phyloP scores from a whole-genome alignment of 2,797 vertebrate genomes.

The Amblyopsis hoosieri region DNA sequence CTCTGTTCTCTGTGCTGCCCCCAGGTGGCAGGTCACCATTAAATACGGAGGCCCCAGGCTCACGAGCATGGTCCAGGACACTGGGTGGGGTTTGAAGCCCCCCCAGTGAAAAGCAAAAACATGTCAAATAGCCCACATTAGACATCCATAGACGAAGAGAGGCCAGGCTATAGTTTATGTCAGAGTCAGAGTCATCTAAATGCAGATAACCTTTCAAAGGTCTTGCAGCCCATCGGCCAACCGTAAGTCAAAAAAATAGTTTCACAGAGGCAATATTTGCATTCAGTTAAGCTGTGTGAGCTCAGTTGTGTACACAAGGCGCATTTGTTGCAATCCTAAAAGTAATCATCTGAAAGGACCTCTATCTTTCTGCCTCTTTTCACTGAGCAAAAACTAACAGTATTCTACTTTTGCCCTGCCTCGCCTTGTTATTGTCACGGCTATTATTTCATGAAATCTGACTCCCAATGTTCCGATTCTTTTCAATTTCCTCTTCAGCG shows the following conservation, averaged over 20 bases:
- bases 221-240: conserved; percentile 19
- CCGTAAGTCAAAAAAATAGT: conserved; percentile 42
- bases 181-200: conserved; percentile 42
- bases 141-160: conserved; percentile 44
- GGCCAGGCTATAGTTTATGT: conserved; percentile 17
- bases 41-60: conserved; percentile 57
- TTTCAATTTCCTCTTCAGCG: conserved; percentile 89
- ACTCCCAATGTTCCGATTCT: conserved; percentile 86
- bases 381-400: conserved; percentile 69
- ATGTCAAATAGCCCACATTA: conserved; percentile 24
- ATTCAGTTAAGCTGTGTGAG: conserved; percentile 42
- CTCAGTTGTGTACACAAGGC: conserved; percentile 70
- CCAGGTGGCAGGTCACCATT: conserved; percentile 56
- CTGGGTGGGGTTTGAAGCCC: conserved; percentile 53
- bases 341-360: conserved; percentile 80
- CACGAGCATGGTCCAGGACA: conserved; percentile 54
- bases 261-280: conserved; percentile 59
- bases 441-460: conserved; percentile 90
- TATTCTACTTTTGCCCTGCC: conserved; percentile 82
- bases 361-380: conserved; percentile 54
- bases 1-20: conserved; percentile 32
- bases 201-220: conserved; percentile 33
- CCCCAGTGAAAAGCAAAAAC: conserved; percentile 26
- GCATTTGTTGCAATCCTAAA: conserved; percentile 79
- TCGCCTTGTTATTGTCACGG: conserved; percentile 81